Evolutionary conservation across 2,113 vertebrate species (phyloP).

Genomic region (Eptatretus burgeri): DNA sequence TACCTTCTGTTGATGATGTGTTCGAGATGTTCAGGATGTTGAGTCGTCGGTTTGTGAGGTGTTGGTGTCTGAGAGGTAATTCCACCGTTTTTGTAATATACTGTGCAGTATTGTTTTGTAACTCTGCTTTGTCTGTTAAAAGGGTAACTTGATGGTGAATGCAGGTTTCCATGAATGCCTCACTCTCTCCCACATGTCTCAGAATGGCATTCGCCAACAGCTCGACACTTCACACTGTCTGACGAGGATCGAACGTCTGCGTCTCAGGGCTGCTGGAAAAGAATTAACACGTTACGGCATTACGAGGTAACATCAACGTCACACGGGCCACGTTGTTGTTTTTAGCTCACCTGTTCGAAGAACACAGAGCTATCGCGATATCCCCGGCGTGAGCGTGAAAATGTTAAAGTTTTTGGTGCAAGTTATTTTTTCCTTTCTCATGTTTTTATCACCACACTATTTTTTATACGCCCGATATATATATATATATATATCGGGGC

Average conservation of each 20-base stretch:
- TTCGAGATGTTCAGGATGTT: neutral
- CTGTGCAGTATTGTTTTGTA: neutral
- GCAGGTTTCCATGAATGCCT: too few species aligned
- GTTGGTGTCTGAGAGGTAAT: neutral
- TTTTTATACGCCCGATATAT: too few species aligned
- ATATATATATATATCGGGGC: too few species aligned
- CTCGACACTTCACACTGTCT: slow-evolving; percentile 72
- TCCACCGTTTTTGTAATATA: neutral
- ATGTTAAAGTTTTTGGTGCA: too few species aligned
- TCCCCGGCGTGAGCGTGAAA: too few species aligned
- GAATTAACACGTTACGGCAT: slow-evolving; percentile 74
- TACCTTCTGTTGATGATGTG: too few species aligned
- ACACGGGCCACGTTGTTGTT: too few species aligned
- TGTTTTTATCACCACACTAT: too few species aligned
- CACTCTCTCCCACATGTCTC: slow-evolving; percentile 7
- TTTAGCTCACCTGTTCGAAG: too few species aligned
- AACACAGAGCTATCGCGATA: too few species aligned
- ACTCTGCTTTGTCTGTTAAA: too few species aligned
- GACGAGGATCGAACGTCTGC: slow-evolving; percentile 85
- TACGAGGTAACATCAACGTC: slow-evolving; percentile 41
- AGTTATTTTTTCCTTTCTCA: too few species aligned
- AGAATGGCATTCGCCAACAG: slow-evolving; percentile 88
- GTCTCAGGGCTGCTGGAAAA: slow-evolving; percentile 70
- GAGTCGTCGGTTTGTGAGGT: neutral
- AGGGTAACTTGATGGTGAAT: neutral